Conservation (phyloP, 2,888 invertebrate species). For the Euclidia mi region DNA sequence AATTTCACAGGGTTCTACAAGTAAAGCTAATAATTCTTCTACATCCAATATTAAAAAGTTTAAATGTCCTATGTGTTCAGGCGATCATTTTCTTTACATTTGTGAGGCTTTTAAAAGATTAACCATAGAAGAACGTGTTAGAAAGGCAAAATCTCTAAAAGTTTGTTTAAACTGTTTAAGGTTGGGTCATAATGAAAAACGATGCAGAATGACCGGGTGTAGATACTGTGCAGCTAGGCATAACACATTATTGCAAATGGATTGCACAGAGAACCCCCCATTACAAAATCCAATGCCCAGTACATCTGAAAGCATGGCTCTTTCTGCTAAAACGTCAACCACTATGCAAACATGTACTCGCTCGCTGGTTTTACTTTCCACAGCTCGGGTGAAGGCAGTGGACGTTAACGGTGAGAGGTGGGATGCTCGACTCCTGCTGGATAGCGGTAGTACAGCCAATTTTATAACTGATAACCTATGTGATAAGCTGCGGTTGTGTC, state of each 20-base stretch:
- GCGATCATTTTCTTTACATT: not conserved
- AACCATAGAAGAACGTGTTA: not conserved
- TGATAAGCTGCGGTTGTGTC: too few relatives aligned
- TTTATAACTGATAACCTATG: constrained; percentile 8
- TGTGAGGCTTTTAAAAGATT: not conserved
- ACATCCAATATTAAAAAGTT: too few relatives aligned
- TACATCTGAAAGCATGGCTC: too few relatives aligned
- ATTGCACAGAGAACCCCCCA: too few relatives aligned
- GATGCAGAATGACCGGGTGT: not conserved
- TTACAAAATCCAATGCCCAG: too few relatives aligned
- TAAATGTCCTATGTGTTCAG: not conserved
- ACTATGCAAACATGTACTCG: too few relatives aligned
- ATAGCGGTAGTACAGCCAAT: constrained; percentile 15
- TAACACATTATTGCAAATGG: constrained; percentile 4
- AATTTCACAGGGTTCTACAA: too few relatives aligned
- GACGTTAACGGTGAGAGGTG: constrained; percentile 3
- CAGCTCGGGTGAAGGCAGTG: constrained; percentile 10
- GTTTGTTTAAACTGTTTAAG: not conserved
- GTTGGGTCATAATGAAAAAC: too few relatives aligned
- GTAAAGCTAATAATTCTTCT: too few relatives aligned
- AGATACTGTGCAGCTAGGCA: not conserved
- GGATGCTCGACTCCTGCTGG: too few relatives aligned
- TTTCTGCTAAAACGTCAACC: not conserved
- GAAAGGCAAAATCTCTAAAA: not conserved
- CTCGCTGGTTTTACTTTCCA: constrained; percentile 12